Evolutionary conservation across 2,888 invertebrate species (phyloP).

Genomic region (Nycteola revayana): DNA sequence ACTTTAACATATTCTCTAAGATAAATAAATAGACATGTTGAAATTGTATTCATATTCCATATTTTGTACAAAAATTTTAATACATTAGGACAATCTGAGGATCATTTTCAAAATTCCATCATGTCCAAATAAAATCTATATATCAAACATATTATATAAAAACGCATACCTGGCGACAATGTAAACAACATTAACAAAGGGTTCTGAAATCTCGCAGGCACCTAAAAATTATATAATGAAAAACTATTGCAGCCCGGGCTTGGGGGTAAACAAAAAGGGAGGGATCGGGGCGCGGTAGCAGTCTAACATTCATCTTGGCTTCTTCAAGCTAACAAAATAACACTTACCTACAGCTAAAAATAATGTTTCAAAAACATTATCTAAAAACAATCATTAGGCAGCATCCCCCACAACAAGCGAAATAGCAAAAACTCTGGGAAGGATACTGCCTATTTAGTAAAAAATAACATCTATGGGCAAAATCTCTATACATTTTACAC

Average conservation of each 20-base stretch:
- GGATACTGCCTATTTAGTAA: conserved; percentile 75
- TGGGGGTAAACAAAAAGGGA: conserved; percentile 70
- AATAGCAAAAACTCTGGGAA: conserved; percentile 43
- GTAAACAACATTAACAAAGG: conserved; percentile 82
- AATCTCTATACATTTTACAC: conserved; percentile 75
- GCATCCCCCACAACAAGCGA: conserved; percentile 55
- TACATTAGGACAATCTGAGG: too few species aligned
- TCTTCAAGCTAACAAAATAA: conserved; percentile 80
- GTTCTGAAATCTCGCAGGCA: conserved; percentile 77
- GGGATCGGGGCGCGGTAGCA: conserved; percentile 72
- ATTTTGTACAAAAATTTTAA: too few species aligned
- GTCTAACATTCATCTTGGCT: conserved; percentile 81
- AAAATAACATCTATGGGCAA: conserved; percentile 74
- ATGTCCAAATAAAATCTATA: conserved; percentile 41
- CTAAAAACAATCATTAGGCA: conserved; percentile 70
- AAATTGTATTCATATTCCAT: too few species aligned
- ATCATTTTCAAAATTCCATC: conserved; percentile 43
- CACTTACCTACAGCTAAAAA: conserved; percentile 79
- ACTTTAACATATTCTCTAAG: conserved; percentile 10
- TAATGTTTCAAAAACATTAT: conserved; percentile 61
- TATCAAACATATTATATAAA: conserved; percentile 65
- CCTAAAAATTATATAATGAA: conserved; percentile 77
- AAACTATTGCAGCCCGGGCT: conserved; percentile 79
- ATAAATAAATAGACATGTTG: conserved; percentile 35
- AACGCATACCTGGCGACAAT: conserved; percentile 82